These are phyloP conservation scores for Perizoma affinitatum DNA, from an alignment of 2,888 invertebrate species.

Conservation along the genomic window DNA sequence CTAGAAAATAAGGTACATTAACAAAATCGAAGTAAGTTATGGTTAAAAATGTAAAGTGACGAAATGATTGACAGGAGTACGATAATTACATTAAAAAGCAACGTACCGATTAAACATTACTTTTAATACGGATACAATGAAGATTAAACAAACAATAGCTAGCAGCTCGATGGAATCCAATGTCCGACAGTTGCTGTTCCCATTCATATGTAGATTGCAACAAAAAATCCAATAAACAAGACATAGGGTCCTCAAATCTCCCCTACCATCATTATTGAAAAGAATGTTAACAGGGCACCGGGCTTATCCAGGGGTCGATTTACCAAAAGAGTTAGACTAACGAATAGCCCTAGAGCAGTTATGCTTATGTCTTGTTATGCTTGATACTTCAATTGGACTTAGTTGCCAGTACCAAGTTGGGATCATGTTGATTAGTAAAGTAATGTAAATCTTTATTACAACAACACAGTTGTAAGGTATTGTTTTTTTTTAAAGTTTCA, in stretches of 20 bases:
- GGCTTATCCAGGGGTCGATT: conserved; percentile 80
- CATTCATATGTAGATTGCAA: conserved; percentile 83
- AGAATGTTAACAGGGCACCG: conserved; percentile 80
- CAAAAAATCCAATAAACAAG: conserved; percentile 84
- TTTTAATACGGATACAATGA: conserved; percentile 36
- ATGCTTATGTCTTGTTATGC: conserved; percentile 76
- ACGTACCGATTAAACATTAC: conserved; percentile 29
- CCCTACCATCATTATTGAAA: conserved; percentile 81
- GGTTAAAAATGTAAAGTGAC: conserved; percentile 17
- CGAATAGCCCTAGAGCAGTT: conserved; percentile 74
- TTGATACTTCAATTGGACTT: conserved; percentile 79
- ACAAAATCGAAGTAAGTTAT: conserved; percentile 1
- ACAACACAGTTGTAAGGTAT: no score
- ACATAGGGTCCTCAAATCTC: conserved; percentile 71
- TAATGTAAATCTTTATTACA: no score
- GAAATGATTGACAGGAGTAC: conserved; percentile 39
- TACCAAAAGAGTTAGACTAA: conserved; percentile 83
- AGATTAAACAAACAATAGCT: conserved; percentile 53
- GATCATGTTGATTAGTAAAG: conserved; percentile 37
- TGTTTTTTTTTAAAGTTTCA: no score
- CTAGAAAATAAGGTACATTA: no score
- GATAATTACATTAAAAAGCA: conserved; percentile 42
- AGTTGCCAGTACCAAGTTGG: conserved; percentile 49
- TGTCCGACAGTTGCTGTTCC: conserved; percentile 75
- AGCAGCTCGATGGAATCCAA: conserved; percentile 63